Percentiles rank a stretch among this genome's conserved stretches.
phyloP scores from a whole-genome alignment of 2,113 vertebrate genomes.

The Grammomys dolichurus region DNA sequence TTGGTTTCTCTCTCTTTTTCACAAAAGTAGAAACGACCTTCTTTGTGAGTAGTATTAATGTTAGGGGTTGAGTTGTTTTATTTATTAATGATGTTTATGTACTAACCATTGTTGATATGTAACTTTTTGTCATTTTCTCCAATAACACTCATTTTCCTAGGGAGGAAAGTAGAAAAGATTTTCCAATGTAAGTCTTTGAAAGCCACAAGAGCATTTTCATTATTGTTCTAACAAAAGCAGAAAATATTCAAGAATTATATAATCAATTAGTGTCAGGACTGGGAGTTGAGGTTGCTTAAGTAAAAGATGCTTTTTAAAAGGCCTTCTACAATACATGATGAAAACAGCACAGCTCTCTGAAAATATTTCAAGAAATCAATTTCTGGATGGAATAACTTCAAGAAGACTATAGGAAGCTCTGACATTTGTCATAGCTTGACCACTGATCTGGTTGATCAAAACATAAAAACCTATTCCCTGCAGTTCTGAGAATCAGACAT shows the following conservation, averaged over 20 bases:
- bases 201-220: neutral
- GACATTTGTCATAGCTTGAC: neutral
- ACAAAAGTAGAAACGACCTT: neutral
- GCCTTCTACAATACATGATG: neutral
- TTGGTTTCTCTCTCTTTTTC: neutral
- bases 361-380: neutral
- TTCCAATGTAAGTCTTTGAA: neutral
- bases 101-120: neutral
- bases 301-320: neutral
- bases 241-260: neutral
- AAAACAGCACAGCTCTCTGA: neutral
- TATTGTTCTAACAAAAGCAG: neutral
- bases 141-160: neutral
- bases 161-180: neutral
- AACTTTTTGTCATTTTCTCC: slow-evolving; percentile 32
- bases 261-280: neutral
- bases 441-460: neutral
- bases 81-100: slow-evolving; percentile 23
- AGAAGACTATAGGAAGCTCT: neutral
- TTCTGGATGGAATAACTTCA: neutral
- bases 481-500: neutral
- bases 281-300: neutral
- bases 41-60: neutral
- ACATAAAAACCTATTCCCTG: neutral
- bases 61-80: neutral